Evolutionary conservation across 2,888 invertebrate genomes (phyloP).

Genomic region (Apodemia duryi): DNA sequence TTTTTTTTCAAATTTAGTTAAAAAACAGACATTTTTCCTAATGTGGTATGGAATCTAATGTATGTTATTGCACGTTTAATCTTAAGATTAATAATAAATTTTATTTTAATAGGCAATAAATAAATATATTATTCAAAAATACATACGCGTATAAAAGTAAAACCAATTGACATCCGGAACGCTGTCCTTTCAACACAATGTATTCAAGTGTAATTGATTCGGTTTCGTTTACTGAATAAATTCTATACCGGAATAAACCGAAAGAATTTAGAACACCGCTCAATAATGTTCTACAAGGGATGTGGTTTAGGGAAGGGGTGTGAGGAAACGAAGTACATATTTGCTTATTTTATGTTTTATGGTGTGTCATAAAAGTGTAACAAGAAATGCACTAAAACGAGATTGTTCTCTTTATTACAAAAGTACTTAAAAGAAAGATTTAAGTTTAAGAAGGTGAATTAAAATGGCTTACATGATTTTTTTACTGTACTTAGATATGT

Average conservation of each 20-base stretch:
- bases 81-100: no score
- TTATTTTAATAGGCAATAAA: background rate
- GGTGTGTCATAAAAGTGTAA: background rate
- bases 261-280: background rate
- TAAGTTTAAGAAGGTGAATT: no score
- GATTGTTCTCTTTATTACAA: background rate
- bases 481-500: no score
- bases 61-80: no score
- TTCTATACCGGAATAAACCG: conserved; percentile 1
- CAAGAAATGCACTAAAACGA: background rate
- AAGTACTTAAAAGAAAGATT: no score
- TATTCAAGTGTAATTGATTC: conserved; percentile 11
- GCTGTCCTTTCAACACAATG: conserved; percentile 4
- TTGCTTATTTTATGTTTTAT: background rate
- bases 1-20: no score
- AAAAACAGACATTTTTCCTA: no score
- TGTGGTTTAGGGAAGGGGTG: background rate
- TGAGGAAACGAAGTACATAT: background rate
- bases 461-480: no score
- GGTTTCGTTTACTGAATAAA: background rate
- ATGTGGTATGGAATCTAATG: no score
- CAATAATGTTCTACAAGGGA: background rate
- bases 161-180: background rate
- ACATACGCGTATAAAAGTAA: background rate
- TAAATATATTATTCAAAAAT: background rate